Conservation (phyloP, 2,888 invertebrate genomes). For the Torymus texanus region DNA sequence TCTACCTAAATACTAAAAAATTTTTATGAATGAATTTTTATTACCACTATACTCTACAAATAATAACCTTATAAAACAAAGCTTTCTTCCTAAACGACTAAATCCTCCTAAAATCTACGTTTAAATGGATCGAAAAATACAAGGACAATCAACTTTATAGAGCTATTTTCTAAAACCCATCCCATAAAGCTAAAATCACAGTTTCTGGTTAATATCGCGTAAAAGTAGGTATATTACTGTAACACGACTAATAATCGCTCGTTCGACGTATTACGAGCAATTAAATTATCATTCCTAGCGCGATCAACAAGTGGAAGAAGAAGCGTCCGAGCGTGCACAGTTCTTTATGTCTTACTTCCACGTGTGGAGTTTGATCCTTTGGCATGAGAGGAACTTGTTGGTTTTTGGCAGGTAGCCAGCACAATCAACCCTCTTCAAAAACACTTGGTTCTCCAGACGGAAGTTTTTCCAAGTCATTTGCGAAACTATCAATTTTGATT, state of each 20-base stretch:
- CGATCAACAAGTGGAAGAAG: constrained; percentile 37
- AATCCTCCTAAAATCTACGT: too few species aligned
- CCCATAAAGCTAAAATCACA: too few species aligned
- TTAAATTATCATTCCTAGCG: constrained; percentile 32
- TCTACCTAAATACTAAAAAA: background rate
- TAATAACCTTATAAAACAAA: too few species aligned
- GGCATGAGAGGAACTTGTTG: constrained; percentile 10
- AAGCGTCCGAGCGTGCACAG: background rate
- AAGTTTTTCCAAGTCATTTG: constrained; percentile 16
- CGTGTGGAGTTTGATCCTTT: constrained; percentile 3
- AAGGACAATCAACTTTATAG: too few species aligned
- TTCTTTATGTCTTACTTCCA: constrained; percentile 12
- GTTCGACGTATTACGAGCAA: constrained; percentile 23
- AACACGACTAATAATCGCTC: background rate
- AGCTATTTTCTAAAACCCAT: too few species aligned
- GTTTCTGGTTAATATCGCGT: background rate
- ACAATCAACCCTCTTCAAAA: background rate
- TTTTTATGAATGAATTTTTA: too few species aligned
- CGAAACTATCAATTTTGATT: too few species aligned
- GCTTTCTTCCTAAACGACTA: too few species aligned
- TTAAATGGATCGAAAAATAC: too few species aligned
- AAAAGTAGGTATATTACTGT: constrained; percentile 7
- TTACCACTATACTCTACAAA: too few species aligned
- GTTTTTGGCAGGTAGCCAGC: constrained; percentile 16
- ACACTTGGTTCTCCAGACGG: background rate